phyloP scores from a whole-genome alignment of 2,888 invertebrate species.

The Phytoseiulus persimilis region DNA sequence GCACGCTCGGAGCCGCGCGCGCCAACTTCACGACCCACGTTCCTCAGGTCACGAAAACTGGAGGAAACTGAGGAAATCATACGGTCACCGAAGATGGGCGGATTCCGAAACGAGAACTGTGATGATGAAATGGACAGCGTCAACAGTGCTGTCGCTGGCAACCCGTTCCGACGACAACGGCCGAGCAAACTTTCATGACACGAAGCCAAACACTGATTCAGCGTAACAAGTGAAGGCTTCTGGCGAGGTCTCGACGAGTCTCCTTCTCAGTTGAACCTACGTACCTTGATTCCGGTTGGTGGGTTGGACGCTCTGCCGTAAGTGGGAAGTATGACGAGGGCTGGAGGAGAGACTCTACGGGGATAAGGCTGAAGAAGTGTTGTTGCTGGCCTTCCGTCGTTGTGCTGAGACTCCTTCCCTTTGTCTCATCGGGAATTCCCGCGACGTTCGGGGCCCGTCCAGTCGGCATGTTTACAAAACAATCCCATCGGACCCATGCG shows the following conservation, averaged over 20 bases:
- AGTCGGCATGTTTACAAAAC: slow-evolving; percentile 27
- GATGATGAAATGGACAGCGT: not conserved
- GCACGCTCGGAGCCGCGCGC: too few species aligned
- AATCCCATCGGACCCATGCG: slow-evolving; percentile 26
- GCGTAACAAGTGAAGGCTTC: not conserved
- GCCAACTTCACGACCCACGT: too few species aligned
- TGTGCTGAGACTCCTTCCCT: not conserved
- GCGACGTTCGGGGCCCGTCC: slow-evolving; percentile 11
- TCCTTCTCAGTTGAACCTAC: not conserved
- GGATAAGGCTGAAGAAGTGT: not conserved
- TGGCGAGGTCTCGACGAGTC: not conserved
- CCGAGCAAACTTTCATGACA: not conserved
- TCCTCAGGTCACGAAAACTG: too few species aligned
- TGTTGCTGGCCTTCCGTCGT: not conserved
- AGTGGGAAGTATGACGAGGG: not conserved
- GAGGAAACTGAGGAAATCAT: too few species aligned
- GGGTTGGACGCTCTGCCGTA: not conserved
- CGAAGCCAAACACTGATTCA: not conserved
- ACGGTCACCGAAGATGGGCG: not conserved
- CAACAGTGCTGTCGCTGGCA: not conserved
- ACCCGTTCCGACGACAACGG: not conserved
- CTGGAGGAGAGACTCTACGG: not conserved
- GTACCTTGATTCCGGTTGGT: not conserved
- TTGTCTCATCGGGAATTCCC: slow-evolving; percentile 26
- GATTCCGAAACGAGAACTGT: too few species aligned